Base-by-base conservation (phyloP, 2,113 vertebrate genomes). In the Corythoichthys intestinalis region DNA sequence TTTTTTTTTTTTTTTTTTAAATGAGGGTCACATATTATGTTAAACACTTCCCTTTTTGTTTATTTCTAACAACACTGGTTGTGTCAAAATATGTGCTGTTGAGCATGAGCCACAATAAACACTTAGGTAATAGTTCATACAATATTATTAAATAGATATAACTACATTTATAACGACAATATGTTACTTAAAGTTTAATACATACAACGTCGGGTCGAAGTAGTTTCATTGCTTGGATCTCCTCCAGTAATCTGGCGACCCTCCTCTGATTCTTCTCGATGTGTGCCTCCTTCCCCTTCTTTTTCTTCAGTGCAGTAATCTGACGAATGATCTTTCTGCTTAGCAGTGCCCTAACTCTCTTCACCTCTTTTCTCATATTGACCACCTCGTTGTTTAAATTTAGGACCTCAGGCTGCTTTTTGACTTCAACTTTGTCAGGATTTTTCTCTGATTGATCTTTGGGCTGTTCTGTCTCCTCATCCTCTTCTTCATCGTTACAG, bases 351-450 rank as follows among this genome's bases (percentile, higher is more conserved):
- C 90, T 94, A 47, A 94, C 88, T 81, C 94, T 94, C 87, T 95
- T 98, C 79, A 99, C 94, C 81, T 97, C 97, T 87, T 93, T 95
- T 82, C 97, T 95, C 96, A 99, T 94, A 87, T 91, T 95, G 82
- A 99, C 95, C 83, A 99, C 95, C 93, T 98, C 91, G 11, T 92
- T 90, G 80, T 90, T 91, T 52, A 93, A 86, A 73, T 91, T 91
- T 58, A 92, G 78, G 53, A 86, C 87, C 1, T 64, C 46, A 35
- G 49, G 35, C 71, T 76, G 35, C 65, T 86, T 72, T 49, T 84
- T 63, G 17, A 66, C 28, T 38, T 64, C 66, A 15, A 44, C 5
- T 35, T 60, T 35, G 12, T 1, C 2, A 35, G 71, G 49, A 0
- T 20, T 39, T 66, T 75, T 38, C 48, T 69, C 10, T 1, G 0